Evolutionary conservation across 2,797 vertebrate species (phyloP).

Genomic region (Melanogrammus aeglefinus): DNA sequence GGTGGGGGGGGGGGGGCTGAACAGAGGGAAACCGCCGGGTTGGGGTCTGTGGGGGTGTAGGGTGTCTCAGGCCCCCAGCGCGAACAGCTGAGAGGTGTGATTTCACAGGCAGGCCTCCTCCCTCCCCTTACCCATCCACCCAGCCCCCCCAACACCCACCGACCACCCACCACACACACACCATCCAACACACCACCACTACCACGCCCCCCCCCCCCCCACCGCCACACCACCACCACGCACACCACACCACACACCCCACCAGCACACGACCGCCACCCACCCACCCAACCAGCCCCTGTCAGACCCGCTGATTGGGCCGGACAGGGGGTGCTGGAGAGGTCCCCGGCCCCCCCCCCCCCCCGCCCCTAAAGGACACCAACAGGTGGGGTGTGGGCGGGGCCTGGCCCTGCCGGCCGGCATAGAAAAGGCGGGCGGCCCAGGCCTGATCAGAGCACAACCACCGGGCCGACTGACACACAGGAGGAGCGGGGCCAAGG

Average conservation of each 20-base stretch:
- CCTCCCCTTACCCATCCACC: too few relatives aligned
- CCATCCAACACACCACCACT: too few relatives aligned
- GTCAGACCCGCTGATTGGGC: constrained; percentile 91
- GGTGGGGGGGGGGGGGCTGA: constrained; percentile 37
- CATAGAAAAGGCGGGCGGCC: constrained; percentile 77
- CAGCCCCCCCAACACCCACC: too few relatives aligned
- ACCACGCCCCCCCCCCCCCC: too few relatives aligned
- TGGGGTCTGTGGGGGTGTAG: constrained; percentile 61
- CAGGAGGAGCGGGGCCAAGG: constrained; percentile 58
- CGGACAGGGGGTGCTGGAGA: constrained; percentile 88
- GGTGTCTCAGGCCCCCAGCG: constrained; percentile 76
- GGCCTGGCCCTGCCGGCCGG: constrained; percentile 71
- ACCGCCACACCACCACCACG: too few relatives aligned
- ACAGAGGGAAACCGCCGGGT: constrained; percentile 35
- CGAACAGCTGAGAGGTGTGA: constrained; percentile 96
- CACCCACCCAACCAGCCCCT: constrained; percentile 49
- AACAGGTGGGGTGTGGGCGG: constrained; percentile 85
- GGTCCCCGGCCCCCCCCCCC: constrained; percentile 58
- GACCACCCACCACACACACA: too few relatives aligned
- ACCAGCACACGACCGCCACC: background rate
- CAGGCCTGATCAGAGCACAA: constrained; percentile 72
- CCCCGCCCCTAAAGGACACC: constrained; percentile 85
- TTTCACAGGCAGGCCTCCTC: constrained; percentile 58
- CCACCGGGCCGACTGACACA: constrained; percentile 53
- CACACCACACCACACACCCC: too few relatives aligned